These are phyloP conservation scores for Epicampocera succincta DNA, from an alignment of 2,888 invertebrate genomes.

Conservation along the genomic window DNA sequence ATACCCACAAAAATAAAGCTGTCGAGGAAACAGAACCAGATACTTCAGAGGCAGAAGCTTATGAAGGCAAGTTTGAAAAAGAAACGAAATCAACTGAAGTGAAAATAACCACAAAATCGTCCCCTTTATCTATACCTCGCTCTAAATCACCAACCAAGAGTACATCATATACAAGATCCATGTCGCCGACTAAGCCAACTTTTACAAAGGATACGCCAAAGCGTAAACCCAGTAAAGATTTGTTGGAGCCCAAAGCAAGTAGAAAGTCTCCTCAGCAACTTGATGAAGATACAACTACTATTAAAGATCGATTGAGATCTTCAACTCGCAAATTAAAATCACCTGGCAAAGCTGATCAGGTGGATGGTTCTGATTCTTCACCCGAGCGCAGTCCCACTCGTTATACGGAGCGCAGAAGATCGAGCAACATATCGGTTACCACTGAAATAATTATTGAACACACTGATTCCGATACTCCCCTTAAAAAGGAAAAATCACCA, in stretches of 20 bases:
- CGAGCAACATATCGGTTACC: conserved; percentile 78
- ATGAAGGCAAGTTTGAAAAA: background rate
- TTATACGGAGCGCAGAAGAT: conserved; percentile 76
- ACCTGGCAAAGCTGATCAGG: conserved; percentile 70
- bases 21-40: conserved; percentile 13
- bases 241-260: conserved; percentile 51
- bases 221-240: conserved; percentile 40
- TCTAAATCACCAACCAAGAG: conserved; percentile 36
- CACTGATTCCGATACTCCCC: conserved; percentile 73
- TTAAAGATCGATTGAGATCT: conserved; percentile 77
- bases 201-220: conserved; percentile 55
- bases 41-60: conserved; percentile 25
- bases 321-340: conserved; percentile 75
- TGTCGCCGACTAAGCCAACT: conserved; percentile 15
- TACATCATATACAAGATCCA: background rate
- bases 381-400: conserved; percentile 76
- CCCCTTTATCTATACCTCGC: conserved; percentile 24
- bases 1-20: conserved; percentile 10
- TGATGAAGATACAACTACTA: conserved; percentile 58
- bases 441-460: conserved; percentile 79
- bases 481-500: conserved; percentile 44
- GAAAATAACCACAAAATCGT: conserved; percentile 16
- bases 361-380: conserved; percentile 74
- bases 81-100: conserved; percentile 21
- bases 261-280: conserved; percentile 48